Base-by-base conservation (phyloP, 1,140 invertebrate species). In the Parapsyche elsis region DNA sequence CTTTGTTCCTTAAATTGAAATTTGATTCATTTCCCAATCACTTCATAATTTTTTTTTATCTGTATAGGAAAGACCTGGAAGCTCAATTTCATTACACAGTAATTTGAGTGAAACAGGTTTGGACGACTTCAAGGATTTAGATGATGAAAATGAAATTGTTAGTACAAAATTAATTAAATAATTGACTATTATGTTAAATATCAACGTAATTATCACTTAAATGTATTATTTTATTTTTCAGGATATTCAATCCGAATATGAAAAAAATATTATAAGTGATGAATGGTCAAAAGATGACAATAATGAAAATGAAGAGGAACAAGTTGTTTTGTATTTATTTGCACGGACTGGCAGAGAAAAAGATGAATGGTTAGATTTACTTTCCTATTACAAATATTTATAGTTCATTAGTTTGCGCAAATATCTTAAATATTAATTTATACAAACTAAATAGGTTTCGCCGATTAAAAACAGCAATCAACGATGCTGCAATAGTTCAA, bases 271-370 rank as follows among this genome's bases (percentile, higher is more conserved):
- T 16, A 5, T 64, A 1, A 57, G 64, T 23, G 38, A 71, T 16
- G 21, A 67, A 30, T 80, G 79, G 79, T 49, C 75, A n/a, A 80
- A 80, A 46, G 71, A 81, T 30, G 76, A 75, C 0, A n/a, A 26
- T 24, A 44, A 14, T 44, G 44, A 79, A 9, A n/a, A 9, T 16
- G 71, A 49, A 30, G 46, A 79, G 24, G 23, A 78, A 45, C 30
- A 44, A 44, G 57, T 86, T 9, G 82, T 84, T 57, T 78, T 89
- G 16, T 89, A 85, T 78, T 83, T 89, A 5, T 89, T 89, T 78
- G 86, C 86, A 14, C 82, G 88, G 24, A 89, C 88, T 0, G 88
- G 88, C 9, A 81, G 88, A 26, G 88, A 89, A 30, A 89, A 89
- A 76, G 86, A 87, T 59, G 88, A 89, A 79, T 89, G 88, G 88